Percentiles rank a stretch among this genome's conserved stretches.
Conservation (phyloP, 2,113 vertebrate genomes). For the Lampris megalopsis region DNA sequence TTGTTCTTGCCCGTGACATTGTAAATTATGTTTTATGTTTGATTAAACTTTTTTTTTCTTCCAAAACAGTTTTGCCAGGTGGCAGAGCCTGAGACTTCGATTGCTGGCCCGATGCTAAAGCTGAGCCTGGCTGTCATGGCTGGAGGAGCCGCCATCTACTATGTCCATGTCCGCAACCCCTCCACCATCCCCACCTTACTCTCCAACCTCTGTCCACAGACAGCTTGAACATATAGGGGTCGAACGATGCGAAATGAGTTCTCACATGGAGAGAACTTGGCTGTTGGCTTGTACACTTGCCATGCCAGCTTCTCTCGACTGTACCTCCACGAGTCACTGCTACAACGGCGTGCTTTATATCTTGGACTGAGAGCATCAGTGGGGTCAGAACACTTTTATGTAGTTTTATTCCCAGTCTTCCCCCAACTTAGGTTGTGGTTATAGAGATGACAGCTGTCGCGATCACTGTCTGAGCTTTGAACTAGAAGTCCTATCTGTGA, state of each 20-base stretch:
- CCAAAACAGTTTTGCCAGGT: conserved; percentile 1
- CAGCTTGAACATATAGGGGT: conserved; percentile 20
- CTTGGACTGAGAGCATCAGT: not conserved
- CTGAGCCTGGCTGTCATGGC: conserved; percentile 42
- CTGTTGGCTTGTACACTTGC: too few relatives aligned
- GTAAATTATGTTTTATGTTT: not conserved
- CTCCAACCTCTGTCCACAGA: conserved; percentile 49
- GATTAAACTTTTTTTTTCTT: not conserved
- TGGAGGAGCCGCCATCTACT: conserved; percentile 60
- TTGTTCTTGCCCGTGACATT: not conserved
- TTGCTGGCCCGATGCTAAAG: conserved; percentile 47
- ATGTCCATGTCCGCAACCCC: conserved; percentile 52
- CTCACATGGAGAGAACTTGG: too few relatives aligned
- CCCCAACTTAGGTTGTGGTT: conserved; percentile 1
- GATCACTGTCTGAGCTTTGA: not conserved
- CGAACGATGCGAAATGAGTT: too few relatives aligned
- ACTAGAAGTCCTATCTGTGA: not conserved
- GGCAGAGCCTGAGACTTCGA: conserved; percentile 10
- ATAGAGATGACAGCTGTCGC: not conserved
- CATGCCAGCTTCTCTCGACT: too few relatives aligned
- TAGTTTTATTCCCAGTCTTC: not conserved
- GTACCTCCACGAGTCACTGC: too few relatives aligned
- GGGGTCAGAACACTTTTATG: not conserved
- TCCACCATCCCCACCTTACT: conserved; percentile 46
- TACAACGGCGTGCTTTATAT: not conserved